These are phyloP conservation scores for Drosophila pseudoananassae DNA, from an alignment of 1,140 invertebrate species.

Conservation along the genomic window DNA sequence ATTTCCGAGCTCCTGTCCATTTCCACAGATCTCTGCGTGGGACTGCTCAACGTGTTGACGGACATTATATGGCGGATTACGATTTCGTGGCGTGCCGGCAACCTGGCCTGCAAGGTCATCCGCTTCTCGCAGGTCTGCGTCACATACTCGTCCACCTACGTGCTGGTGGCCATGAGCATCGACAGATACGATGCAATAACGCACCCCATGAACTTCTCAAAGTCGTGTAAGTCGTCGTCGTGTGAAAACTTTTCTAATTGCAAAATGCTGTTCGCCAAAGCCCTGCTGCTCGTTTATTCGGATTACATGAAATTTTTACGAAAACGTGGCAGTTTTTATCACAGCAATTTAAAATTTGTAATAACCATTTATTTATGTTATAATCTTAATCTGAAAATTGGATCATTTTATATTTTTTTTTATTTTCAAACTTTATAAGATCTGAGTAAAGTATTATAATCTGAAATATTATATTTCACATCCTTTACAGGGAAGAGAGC, in stretches of 20 bases:
- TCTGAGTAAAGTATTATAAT: too few species aligned
- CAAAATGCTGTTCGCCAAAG: conserved; percentile 51
- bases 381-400: background rate
- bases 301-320: conserved; percentile 4
- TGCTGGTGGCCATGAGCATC: conserved; percentile 96
- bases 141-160: conserved; percentile 97
- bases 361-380: background rate
- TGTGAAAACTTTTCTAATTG: conserved; percentile 72
- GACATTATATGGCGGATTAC: conserved; percentile 95
- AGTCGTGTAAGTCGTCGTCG: conserved; percentile 93
- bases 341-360: background rate
- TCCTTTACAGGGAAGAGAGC: conserved; percentile 91
- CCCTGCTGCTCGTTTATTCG: conserved; percentile 24
- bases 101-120: conserved; percentile 94
- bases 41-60: conserved; percentile 93
- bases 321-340: background rate
- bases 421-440: too few species aligned
- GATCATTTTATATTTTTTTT: too few species aligned
- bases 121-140: conserved; percentile 92
- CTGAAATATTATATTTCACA: too few species aligned
- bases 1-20: conserved; percentile 33
- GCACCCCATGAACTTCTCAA: conserved; percentile 97
- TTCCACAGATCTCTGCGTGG: conserved; percentile 91
- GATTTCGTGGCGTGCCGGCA: conserved; percentile 93
- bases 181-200: conserved; percentile 98